Evolutionary conservation across 2,888 invertebrate genomes (phyloP), one percentile per base, ranked within the genome.

Genomic region (Camptogramma bilineatum): DNA sequence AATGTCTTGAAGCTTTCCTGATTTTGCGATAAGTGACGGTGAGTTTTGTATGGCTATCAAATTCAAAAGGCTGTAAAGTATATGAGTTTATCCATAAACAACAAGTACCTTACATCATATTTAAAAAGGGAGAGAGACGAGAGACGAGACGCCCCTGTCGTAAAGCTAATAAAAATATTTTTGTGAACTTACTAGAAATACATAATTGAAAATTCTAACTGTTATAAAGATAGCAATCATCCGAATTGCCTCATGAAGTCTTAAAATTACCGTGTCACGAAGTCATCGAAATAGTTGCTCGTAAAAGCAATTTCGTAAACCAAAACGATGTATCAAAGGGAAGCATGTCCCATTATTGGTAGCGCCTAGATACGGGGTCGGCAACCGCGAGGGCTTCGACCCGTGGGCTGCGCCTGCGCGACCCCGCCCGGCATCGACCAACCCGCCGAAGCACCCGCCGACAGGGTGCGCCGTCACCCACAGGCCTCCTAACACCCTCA

Each of bases 351-450:
- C 75, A 78, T 77, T 76, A 80, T 81, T 75, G 69, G 78, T 79
- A 76, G 80, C 78, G 82, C 83, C 84, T 86, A 86, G 86, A 85
- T 81, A 71, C 75, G 75, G 84, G 92, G 91, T 91, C 90, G 90
- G 86, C 85, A 89, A 87, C 87, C 90, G 87, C 78, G 85, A 89
- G 90, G 88, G 84, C 89, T 87, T 86, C 87, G 90, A 89, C 90
- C 90, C 70, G 78, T 42, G 44, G 57, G 53, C 53, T 74, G 89
- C 90, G 91, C 89, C 76, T 87, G 91, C 90, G 91, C 90, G 87
- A 79, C 84, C 86, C 81, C 84, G 81, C 82, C 82, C 83, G 82
- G 76, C 85, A 85, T 84, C 86, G 85, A 86, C 85, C 87, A 84
- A 80, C 84, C 80, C 79, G 44, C 44, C 44, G 42, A 5, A 10